Evolutionary conservation across 1,140 invertebrate species (phyloP), one percentile per base, ranked within the genome.

Genomic region (Thaumetopoea pityocampa): DNA sequence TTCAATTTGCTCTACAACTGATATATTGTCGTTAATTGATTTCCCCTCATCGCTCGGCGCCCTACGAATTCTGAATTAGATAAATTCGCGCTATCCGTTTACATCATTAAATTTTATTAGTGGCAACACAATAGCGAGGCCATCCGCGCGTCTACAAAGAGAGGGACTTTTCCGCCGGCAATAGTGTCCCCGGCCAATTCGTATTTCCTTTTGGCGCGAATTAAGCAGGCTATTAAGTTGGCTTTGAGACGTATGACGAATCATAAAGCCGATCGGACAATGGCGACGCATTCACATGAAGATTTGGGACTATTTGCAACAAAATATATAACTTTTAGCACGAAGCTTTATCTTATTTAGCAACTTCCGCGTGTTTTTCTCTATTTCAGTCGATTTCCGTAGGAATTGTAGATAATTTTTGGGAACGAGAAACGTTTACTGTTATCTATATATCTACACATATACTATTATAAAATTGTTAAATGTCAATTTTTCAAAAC

Each of bases 81-180:
- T 79, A 73, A 76, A 77, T 79, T 78, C 73, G 54, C 63, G 70
- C 66, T 81, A 83, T 83, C 74, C 74, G 74, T 84, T 84, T 81
- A 84, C 80, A 80, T 80, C 77, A 84, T 81, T 84, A 84, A 81
- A 84, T 81, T 84, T 81, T 84, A 84, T 81, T 81, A 80, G 70
- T 65, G 52, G 69, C 62, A 67, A 67, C 53, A 81, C 74, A 80
- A 81, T 80, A 47, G 61, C 35, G 45, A 40, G 49, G 53, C 54
- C 59, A 67, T 69, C 34, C 51, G 64, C 63, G 52, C 55, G 56
- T 66, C 49, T 43, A 56, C 45, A 15, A 26, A 40, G 59, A 57
- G 65, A 76, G 70, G 68, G 66, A 72, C 62, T 76, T 73, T 77
- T 67, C 65, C 63, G 57, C 28, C 63, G 49, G 43, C 61, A 54